Percentiles rank a stretch among this genome's conserved stretches.
Evolutionary conservation across 2,797 vertebrate species (phyloP).

Genomic region (Gymnocypris eckloni): DNA sequence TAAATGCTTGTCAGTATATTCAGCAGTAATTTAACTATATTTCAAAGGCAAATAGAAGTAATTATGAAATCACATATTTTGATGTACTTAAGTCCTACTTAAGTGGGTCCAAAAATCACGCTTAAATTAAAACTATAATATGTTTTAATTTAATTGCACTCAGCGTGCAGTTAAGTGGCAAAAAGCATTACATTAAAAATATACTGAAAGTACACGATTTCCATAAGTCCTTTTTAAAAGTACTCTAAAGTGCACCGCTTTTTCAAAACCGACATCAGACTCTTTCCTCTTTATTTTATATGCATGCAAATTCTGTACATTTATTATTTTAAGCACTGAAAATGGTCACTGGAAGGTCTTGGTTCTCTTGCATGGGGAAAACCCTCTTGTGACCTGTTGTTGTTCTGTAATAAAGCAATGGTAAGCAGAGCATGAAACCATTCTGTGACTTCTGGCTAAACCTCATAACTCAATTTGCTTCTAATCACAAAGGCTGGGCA

Average conservation of each 20-base stretch:
- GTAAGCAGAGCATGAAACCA: slow-evolving; percentile 14
- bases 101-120: not conserved
- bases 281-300: not conserved
- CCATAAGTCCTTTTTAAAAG: not conserved
- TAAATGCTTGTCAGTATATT: not conserved
- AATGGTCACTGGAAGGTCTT: not conserved
- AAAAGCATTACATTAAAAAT: not conserved
- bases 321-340: not conserved
- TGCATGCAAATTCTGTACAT: not conserved
- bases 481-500: slow-evolving; percentile 11
- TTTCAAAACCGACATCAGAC: not conserved
- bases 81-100: not conserved
- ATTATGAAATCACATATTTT: not conserved
- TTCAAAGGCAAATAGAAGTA: not conserved
- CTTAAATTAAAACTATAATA: not conserved
- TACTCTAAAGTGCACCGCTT: not conserved
- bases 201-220: not conserved
- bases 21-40: not conserved
- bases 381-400: slow-evolving; percentile 20
- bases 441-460: slow-evolving; percentile 21
- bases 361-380: not conserved
- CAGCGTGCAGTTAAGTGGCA: not conserved
- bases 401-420: slow-evolving; percentile 23
- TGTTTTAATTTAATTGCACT: not conserved
- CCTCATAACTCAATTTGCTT: slow-evolving; percentile 14